Conservation (phyloP, 2,797 vertebrate genomes). For the Ctenopoma multispine region DNA sequence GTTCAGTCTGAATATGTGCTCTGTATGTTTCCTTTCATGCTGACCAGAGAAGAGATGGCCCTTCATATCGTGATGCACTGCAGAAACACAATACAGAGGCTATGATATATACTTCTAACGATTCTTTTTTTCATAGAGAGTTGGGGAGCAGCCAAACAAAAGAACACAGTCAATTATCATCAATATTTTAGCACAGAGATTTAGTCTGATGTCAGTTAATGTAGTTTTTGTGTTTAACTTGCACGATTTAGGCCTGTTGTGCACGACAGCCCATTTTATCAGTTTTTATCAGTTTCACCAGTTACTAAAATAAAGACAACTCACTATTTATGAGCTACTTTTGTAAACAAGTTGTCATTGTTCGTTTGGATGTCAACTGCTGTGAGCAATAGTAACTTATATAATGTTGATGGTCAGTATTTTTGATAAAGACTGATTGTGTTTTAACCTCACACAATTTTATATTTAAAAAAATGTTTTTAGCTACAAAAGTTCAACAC, state of each 20-base stretch:
- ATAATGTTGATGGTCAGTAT: neutral
- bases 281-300: conserved; percentile 35
- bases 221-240: conserved; percentile 42
- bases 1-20: conserved; percentile 53
- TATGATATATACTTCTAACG: neutral
- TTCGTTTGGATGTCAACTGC: neutral
- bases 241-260: conserved; percentile 26
- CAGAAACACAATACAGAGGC: conserved; percentile 27
- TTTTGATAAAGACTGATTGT: neutral
- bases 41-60: conserved; percentile 38
- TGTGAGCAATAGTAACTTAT: conserved; percentile 2
- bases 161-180: conserved; percentile 26
- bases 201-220: conserved; percentile 35
- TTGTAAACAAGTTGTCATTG: neutral
- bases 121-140: conserved; percentile 6
- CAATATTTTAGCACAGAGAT: conserved; percentile 34
- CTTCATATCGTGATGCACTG: conserved; percentile 33
- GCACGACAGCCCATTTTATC: conserved; percentile 14
- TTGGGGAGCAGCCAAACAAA: conserved; percentile 28
- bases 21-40: conserved; percentile 51
- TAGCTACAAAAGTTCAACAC: conserved; percentile 9
- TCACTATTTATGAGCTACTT: conserved; percentile 1
- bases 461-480: neutral
- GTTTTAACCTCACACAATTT: neutral
- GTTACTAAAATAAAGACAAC: conserved; percentile 20